A percentile compares a stretch with the other conserved stretches of the same genome.
These are phyloP conservation scores for Asbolus verrucosus DNA, from an alignment of 1,140 invertebrate species.

Conservation along the genomic window DNA sequence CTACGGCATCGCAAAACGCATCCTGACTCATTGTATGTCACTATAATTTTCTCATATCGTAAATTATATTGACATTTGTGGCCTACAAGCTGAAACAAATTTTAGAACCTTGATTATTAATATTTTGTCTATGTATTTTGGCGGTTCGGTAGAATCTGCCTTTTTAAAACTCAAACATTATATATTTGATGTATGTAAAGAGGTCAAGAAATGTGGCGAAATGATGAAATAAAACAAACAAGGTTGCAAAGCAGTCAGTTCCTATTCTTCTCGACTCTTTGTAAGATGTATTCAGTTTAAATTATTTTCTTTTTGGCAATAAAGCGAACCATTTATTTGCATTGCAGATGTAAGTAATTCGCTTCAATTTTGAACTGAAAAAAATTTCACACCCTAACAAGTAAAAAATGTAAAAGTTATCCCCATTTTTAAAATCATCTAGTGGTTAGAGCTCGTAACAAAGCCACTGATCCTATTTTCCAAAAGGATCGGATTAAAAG, in stretches of 20 bases:
- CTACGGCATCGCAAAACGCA: neutral
- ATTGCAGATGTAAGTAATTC: no score
- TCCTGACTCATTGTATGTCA: neutral
- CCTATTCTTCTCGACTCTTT: neutral
- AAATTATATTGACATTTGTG: neutral
- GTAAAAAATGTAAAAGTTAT: no score
- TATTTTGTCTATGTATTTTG: no score
- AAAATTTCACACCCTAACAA: no score
- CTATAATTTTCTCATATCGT: neutral
- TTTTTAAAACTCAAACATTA: neutral
- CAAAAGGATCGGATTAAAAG: no score
- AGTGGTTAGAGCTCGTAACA: no score
- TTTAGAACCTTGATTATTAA: no score
- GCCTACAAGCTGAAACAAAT: no score
- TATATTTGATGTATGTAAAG: conserved; percentile 5
- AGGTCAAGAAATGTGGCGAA: conserved; percentile 12
- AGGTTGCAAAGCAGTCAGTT: neutral
- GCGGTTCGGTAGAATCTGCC: no score
- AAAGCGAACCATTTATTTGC: conserved; percentile 10
- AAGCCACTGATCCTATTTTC: no score
- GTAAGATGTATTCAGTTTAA: neutral
- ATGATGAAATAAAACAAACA: conserved; percentile 3
- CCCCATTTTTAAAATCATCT: no score
- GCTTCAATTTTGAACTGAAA: no score
- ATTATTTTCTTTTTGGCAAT: conserved; percentile 1